Percentiles rank a stretch among this genome's conserved stretches.
phyloP scores from a whole-genome alignment of 2,888 invertebrate genomes.

The Camponotus fellah region DNA sequence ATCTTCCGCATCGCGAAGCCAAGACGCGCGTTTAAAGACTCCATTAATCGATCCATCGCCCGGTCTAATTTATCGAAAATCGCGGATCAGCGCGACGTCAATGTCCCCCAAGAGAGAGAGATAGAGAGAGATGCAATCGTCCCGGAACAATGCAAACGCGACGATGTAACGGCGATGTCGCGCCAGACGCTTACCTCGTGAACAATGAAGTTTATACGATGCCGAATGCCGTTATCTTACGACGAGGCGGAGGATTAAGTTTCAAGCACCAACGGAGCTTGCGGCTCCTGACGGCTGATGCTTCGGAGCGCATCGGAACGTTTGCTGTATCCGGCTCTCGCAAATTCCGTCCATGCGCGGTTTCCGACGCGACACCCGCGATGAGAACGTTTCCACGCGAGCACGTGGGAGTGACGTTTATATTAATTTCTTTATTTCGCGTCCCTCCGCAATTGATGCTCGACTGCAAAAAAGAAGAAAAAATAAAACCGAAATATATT shows the following conservation, averaged over 20 bases:
- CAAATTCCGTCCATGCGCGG: slow-evolving; percentile 26
- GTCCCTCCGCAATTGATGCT: background rate
- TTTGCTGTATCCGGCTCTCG: slow-evolving; percentile 30
- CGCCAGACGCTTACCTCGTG: slow-evolving; percentile 65
- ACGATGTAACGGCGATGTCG: slow-evolving; percentile 60
- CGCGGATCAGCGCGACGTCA: slow-evolving; percentile 13
- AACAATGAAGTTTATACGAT: slow-evolving; percentile 79
- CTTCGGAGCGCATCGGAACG: slow-evolving; percentile 57
- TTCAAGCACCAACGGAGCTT: slow-evolving; percentile 72
- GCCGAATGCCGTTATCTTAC: slow-evolving; percentile 77
- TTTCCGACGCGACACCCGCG: slow-evolving; percentile 46
- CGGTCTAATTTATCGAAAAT: slow-evolving; percentile 11
- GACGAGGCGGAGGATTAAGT: slow-evolving; percentile 79
- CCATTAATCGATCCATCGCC: slow-evolving; percentile 2
- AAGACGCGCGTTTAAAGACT: background rate
- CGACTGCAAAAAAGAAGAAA: background rate
- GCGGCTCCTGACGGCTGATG: slow-evolving; percentile 65
- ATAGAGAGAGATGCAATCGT: slow-evolving; percentile 12
- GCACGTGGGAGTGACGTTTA: background rate
- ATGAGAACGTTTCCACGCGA: slow-evolving; percentile 39
- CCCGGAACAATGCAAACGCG: slow-evolving; percentile 58
- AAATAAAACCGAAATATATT: background rate
- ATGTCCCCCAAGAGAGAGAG: slow-evolving; percentile 23
- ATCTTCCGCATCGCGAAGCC: background rate
- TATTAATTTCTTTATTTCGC: background rate